A percentile compares a stretch with the other conserved stretches of the same genome.
Conservation (phyloP, 64 coral and sea anemone species). For the Platygyra sinensis region DNA sequence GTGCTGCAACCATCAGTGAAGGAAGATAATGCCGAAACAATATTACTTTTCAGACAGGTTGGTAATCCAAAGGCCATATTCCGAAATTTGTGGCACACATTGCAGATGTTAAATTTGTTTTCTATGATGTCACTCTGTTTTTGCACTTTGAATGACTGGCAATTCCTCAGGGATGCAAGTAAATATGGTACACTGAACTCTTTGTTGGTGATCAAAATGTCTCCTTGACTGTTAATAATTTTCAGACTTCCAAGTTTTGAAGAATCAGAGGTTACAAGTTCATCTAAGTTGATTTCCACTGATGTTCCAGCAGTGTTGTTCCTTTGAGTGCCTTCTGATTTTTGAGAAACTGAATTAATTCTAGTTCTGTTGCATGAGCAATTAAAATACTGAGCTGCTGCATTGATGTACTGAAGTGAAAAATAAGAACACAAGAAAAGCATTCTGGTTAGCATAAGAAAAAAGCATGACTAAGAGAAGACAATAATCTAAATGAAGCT, state of each 20-base stretch:
- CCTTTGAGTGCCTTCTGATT: background rate
- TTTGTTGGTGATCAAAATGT: background rate
- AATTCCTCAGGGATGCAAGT: background rate
- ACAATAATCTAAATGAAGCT: background rate
- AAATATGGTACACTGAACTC: background rate
- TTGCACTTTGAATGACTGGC: constrained; percentile 7
- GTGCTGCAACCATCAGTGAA: constrained; percentile 34
- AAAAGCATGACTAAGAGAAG: background rate
- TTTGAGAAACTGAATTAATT: background rate
- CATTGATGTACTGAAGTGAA: constrained; percentile 15
- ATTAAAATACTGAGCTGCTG: constrained; percentile 2
- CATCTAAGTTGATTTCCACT: background rate
- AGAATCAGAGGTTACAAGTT: background rate
- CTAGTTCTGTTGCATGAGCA: background rate
- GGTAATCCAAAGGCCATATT: constrained; percentile 18
- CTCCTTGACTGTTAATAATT: background rate
- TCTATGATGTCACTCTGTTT: background rate
- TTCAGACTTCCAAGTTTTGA: background rate
- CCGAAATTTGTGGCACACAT: constrained; percentile 55
- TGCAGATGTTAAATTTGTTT: constrained; percentile 40
- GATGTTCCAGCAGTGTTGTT: background rate
- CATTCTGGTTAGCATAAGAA: background rate
- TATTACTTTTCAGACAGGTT: background rate
- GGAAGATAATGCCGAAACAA: background rate
- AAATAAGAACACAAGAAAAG: background rate